phyloP scores from a whole-genome alignment of 2,113 vertebrate genomes.

The Eulemur rufifrons region DNA sequence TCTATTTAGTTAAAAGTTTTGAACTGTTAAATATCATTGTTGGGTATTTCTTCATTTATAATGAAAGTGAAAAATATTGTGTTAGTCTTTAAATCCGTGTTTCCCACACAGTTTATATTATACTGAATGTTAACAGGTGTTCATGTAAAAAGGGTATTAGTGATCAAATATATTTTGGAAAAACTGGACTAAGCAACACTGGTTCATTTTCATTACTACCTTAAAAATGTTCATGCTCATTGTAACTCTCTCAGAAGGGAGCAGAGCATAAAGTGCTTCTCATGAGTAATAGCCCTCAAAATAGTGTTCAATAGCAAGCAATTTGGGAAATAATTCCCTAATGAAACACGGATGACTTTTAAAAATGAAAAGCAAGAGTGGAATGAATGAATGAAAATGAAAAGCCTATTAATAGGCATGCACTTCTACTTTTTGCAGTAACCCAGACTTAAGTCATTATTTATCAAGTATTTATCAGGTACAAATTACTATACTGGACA shows the following conservation, averaged over 20 bases:
- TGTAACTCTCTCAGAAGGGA: neutral
- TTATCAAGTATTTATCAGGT: constrained; percentile 3
- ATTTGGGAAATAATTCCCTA: constrained; percentile 22
- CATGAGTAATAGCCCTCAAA: neutral
- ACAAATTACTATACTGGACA: constrained; percentile 6
- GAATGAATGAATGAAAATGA: neutral
- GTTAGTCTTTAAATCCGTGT: neutral
- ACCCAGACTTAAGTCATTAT: neutral
- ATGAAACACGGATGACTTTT: neutral
- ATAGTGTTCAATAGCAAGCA: neutral
- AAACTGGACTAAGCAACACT: neutral
- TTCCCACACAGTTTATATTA: constrained; percentile 10
- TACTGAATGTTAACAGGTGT: neutral
- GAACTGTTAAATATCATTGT: neutral
- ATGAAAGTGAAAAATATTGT: neutral
- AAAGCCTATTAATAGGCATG: neutral
- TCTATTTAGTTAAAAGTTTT: constrained; percentile 12
- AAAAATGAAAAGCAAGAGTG: constrained; percentile 5
- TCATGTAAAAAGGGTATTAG: neutral
- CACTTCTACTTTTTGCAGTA: neutral
- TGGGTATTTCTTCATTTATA: constrained; percentile 7
- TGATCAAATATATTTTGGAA: constrained; percentile 35
- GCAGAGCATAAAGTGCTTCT: neutral
- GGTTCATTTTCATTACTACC: neutral
- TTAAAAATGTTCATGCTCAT: constrained; percentile 20